Conservation (phyloP, 30 jellyfish, hydroid and myxozoan species). For the Catostylus mosaicus region DNA sequence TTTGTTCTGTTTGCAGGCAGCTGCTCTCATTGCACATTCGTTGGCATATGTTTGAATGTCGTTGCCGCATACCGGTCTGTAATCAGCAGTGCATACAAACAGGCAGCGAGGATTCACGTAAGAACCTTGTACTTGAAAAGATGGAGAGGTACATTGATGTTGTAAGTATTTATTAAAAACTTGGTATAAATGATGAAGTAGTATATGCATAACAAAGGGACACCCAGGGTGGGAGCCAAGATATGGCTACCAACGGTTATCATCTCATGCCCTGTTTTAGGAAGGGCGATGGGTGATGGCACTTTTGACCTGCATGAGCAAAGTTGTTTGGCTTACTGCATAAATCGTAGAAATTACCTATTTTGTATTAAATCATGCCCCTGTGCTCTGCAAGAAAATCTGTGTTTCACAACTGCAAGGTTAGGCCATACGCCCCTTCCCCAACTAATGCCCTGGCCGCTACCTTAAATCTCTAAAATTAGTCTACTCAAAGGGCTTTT, state of each 20-base stretch:
- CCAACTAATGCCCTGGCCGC: too few species aligned
- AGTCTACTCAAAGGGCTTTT: not conserved
- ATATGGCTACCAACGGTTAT: not conserved
- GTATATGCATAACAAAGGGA: not conserved
- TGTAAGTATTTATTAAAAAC: not conserved
- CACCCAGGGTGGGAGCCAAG: not conserved
- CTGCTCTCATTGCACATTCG: constrained; percentile 67
- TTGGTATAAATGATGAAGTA: not conserved
- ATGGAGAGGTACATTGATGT: not conserved
- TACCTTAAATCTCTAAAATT: not conserved
- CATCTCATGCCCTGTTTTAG: not conserved
- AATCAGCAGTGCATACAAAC: constrained; percentile 64
- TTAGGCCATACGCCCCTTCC: too few species aligned
- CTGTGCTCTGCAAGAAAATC: too few species aligned
- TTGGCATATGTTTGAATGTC: constrained; percentile 55
- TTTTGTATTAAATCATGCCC: too few species aligned
- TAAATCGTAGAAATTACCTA: too few species aligned
- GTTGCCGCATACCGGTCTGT: constrained; percentile 76
- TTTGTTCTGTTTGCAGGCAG: constrained; percentile 47
- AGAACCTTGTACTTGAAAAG: not conserved
- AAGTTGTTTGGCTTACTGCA: too few species aligned
- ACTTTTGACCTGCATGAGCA: not conserved
- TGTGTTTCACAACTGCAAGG: too few species aligned
- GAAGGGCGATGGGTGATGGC: not conserved
- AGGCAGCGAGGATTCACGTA: not conserved